Evolutionary conservation across 2,113 vertebrate genomes (phyloP).

Genomic region (Corythoichthys intestinalis): DNA sequence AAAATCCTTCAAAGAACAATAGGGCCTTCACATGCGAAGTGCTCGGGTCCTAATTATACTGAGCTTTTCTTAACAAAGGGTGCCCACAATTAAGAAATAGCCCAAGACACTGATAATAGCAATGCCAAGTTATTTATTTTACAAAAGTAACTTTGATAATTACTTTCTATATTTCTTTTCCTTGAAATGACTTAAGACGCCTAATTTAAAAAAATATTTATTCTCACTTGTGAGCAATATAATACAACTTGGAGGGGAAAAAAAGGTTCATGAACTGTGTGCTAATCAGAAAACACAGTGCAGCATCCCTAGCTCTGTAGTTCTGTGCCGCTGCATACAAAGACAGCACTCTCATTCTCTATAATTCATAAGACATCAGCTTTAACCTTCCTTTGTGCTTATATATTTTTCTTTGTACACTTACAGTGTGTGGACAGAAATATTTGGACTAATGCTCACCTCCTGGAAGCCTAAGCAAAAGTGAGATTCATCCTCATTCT

Average conservation of each 20-base stretch:
- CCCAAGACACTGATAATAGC: constrained; percentile 29
- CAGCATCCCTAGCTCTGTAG: not conserved
- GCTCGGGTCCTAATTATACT: too few relatives aligned
- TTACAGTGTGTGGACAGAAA: not conserved
- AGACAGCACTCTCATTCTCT: not conserved
- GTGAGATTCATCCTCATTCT: not conserved
- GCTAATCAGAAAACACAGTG: constrained; percentile 1
- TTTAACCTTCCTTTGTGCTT: not conserved
- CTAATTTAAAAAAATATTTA: constrained; percentile 1
- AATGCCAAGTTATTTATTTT: constrained; percentile 26
- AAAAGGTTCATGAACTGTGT: not conserved
- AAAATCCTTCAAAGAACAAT: too few relatives aligned
- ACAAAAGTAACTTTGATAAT: constrained; percentile 24
- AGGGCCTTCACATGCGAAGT: too few relatives aligned
- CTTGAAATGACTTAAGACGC: constrained; percentile 16
- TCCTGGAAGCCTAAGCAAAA: not conserved
- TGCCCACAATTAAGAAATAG: constrained; percentile 27
- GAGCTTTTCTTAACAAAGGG: too few relatives aligned
- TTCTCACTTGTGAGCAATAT: not conserved
- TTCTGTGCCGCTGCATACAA: constrained; percentile 3
- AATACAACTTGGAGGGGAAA: not conserved
- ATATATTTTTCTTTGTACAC: not conserved
- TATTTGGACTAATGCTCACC: not conserved
- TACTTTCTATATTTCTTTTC: constrained; percentile 2
- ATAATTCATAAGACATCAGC: not conserved